Evolutionary conservation across 2,888 invertebrate species (phyloP), one percentile per base, ranked within the genome.

Genomic region (Limnephilus lunatus): DNA sequence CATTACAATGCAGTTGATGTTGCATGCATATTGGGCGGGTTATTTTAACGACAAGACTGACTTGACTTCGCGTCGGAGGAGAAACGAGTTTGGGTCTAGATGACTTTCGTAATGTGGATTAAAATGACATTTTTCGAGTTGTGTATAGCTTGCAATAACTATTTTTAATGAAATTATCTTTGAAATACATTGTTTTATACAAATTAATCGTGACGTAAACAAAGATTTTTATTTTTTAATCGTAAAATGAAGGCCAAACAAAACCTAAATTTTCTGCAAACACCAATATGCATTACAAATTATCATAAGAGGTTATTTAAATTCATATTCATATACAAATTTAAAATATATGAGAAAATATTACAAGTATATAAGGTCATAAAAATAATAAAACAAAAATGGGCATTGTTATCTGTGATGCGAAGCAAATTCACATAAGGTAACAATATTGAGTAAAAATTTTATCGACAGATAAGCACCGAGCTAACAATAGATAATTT

Each of bases 401-500:
- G 35, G 35, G 25, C 35, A 86, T 86, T 86, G 86, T 86, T 48
- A 86, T 86, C 86, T 86, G 25, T 44, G 86, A 39, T 44, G 86
- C 44, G 86, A 86, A 48, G 48, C 39, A 44, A 86, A 86, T 86
- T 86, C n/a, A 44, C 44, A 86, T 86, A 25, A 44, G n/a, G 39
- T 30, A 86, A 39, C n/a, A 44, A 86, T 44, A 39, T 12, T 86
- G 11, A 86, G n/a, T 39, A 85, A 85, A 85, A 85, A 44, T 2
- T 44, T 48, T 86, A 86, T 44, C 86, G 86, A 44, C 30, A 48
- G 86, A 86, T 86, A 86, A 86, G 86, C 48, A 44, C 30, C 44
- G n/a, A 48, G 86, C 31, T 44, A 86, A 86, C 86, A 86, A 86
- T 86, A 86, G 86, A 86, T 86, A 86, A 86, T 86, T 83, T 44